Base-by-base conservation (phyloP, 1,140 invertebrate species). In the Cydia splendana region DNA sequence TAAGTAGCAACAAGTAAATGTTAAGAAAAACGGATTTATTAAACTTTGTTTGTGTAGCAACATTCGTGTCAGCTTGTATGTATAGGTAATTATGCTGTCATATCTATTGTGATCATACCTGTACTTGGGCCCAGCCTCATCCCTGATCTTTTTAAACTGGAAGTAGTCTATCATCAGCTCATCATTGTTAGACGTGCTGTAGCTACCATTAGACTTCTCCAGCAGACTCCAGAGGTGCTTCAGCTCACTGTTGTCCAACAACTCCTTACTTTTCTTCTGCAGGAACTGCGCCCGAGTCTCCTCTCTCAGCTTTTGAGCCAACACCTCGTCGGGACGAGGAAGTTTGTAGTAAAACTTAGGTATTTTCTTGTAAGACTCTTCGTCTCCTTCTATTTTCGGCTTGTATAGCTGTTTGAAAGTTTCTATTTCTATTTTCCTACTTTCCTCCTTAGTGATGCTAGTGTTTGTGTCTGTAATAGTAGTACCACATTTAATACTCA, bases 201-300 rank as follows among this genome's bases (percentile, higher is more conserved):
- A 88, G 75, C 95, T 95, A 75, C 95, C 96, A 80, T 97, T 96
- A 79, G 98, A 95, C 79, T 97, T 95, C 85, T 98, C 96, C 75
- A 99, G 90, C 28, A 98, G 90, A 57, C 95, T 94, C 97, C 97
- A 98, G 1, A 99, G 88, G 62, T 96, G 95, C 91, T 97, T 97
- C 45, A 99, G 88, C 91, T 99, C 98, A 84, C 96, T 96, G 89
- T 98, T 97, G 89, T 98, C 96, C 24, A 98, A 88, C 7, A 98
- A 92, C 85, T 98, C 96, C 81, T 96, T 95, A 77, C 96, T 98
- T 88, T 96, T 95, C 85, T 97, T 95, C 92, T 98, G 96, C 28
- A 99, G 88, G 88, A 98, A 97, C 67, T 97, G 94, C 12, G 97
- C 96, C 84, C 97, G 94, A 0, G 97, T 97, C 92, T 98, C 97